These are phyloP conservation scores for Lepeophtheirus salmonis DNA, from an alignment of 1,140 invertebrate genomes.

Conservation along the genomic window DNA sequence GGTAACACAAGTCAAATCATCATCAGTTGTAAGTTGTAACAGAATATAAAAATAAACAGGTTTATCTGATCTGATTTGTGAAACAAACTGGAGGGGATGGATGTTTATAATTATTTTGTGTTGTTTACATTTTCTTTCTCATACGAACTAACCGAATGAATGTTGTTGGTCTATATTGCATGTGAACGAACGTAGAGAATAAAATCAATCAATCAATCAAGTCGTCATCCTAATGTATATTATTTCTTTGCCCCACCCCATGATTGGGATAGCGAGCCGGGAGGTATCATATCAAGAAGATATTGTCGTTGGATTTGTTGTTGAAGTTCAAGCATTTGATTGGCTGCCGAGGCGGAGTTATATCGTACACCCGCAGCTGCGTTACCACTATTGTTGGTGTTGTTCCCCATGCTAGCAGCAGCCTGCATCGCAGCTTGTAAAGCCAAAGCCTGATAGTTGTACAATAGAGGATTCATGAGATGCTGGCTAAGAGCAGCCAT, in stretches of 20 bases:
- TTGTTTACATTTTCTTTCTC: too few species aligned
- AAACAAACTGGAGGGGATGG: background rate
- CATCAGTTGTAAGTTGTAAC: background rate
- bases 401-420: conserved; percentile 26
- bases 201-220: too few species aligned
- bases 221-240: too few species aligned
- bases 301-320: conserved; percentile 79
- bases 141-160: too few species aligned
- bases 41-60: background rate
- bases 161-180: too few species aligned
- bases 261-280: conserved; percentile 16
- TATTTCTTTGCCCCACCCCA: conserved; percentile 7
- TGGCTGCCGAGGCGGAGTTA: conserved; percentile 12
- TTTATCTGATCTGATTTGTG: background rate
- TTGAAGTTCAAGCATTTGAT: conserved; percentile 19
- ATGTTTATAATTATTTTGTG: too few species aligned
- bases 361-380: conserved; percentile 15
- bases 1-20: background rate
- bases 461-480: conserved; percentile 23
- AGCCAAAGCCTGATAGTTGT: conserved; percentile 25
- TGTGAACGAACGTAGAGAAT: too few species aligned
- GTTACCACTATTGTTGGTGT: conserved; percentile 20
- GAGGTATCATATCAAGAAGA: conserved; percentile 81
- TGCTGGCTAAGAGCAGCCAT: conserved; percentile 32
- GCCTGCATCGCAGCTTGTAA: conserved; percentile 27